Evolutionary conservation across 2,888 invertebrate species (phyloP), one percentile per base, ranked within the genome.

Genomic region (Theretra japonica): DNA sequence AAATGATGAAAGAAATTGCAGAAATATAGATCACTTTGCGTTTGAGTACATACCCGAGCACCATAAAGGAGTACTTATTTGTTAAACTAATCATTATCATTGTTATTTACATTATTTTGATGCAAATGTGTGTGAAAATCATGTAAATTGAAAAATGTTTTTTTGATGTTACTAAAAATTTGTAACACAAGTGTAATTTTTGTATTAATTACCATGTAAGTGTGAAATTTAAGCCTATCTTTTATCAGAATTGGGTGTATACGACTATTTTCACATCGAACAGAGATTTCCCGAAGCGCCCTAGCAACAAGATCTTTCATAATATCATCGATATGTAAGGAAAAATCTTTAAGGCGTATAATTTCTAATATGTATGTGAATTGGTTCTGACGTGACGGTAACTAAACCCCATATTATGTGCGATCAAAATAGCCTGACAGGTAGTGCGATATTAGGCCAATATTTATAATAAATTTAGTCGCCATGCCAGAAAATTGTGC

Each of bases 281-380:
- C 25, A 11, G 23, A 62, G 8, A 23, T 25, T 48, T 65, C 41
- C 23, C 48, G 5, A 65, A 41, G 7, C 21, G 48, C 23, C 33
- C 2, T 23, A 48, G 48, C 65, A 48, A 48, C 41, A 23, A 23
- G 15, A 19, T 65, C n/a, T 65, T 48, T 23, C 65, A 41, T 21
- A 48, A 65, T 48, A 65, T 65, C 62, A 5, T 62, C 41, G 21
- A 41, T 41, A 62, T 41, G 62, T 62, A 62, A 41, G 41, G 62
- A 7, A 48, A 23, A n/a, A 23, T 23, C 65, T 48, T 41, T 65
- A 48, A 65, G 41, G 65, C 65, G 65, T 65, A 23, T 65, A 65
- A 65, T 65, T 65, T 65, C 65, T 65, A 17, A 65, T 65, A 65
- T 65, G 48, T 65, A 65, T 65, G 65, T 23, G 21, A 17, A 65